These are phyloP conservation scores for human DNA, from an alignment of 2,113 vertebrate genomes.

Conservation along the genomic window DNA sequence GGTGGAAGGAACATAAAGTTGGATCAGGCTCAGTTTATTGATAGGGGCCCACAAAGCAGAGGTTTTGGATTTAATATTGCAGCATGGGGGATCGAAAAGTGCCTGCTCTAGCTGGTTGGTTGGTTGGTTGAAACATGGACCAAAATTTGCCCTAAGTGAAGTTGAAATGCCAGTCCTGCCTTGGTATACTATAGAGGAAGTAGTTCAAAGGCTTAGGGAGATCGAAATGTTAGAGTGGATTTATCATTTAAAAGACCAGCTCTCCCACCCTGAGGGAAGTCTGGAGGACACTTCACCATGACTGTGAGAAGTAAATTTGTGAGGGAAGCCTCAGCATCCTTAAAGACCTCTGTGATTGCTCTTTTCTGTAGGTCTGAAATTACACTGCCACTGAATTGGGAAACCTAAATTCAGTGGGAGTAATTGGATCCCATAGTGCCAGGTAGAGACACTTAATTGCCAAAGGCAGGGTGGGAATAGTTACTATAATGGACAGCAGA, in stretches of 20 bases:
- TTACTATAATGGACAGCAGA: not conserved
- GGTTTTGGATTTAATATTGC: not conserved
- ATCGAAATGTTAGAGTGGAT: not conserved
- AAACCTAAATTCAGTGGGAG: not conserved
- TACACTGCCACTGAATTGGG: not conserved
- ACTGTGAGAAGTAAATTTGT: not conserved
- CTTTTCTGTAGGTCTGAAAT: not conserved
- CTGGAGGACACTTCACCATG: not conserved
- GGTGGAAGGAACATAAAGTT: not conserved
- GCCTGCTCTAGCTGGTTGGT: not conserved
- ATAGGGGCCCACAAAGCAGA: not conserved
- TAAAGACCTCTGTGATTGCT: not conserved
- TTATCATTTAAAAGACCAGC: not conserved
- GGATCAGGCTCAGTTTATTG: not conserved
- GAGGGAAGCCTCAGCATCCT: not conserved
- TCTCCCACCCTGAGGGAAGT: not conserved
- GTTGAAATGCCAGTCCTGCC: not conserved
- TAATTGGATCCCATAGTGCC: not conserved
- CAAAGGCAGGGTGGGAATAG: not conserved
- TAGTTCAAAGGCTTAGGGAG: not conserved
- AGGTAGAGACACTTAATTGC: not conserved
- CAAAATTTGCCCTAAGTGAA: not conserved
- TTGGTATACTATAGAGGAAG: not conserved
- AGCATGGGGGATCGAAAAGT: not conserved
- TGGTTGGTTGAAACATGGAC: not conserved